Conservation (phyloP, 2,888 invertebrate species). For the Ecliptopera silaceata region DNA sequence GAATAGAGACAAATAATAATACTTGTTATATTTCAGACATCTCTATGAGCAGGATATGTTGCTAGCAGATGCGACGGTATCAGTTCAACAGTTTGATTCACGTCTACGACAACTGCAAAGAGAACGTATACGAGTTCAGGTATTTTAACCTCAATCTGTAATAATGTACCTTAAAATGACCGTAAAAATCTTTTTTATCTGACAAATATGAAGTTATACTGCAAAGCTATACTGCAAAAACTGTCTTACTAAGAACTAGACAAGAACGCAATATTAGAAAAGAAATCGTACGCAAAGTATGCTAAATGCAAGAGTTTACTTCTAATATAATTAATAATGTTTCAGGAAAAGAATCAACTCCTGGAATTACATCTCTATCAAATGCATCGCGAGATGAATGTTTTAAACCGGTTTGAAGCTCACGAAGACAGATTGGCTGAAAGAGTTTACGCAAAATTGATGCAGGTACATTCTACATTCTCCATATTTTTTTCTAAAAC, state of each 20-base stretch:
- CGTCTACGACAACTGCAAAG: constrained; percentile 80
- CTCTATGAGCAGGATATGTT: constrained; percentile 86
- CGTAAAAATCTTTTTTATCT: no score
- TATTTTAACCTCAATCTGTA: constrained; percentile 42
- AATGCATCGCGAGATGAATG: constrained; percentile 88
- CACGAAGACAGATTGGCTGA: constrained; percentile 85
- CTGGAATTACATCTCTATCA: constrained; percentile 86
- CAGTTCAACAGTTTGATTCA: constrained; percentile 86
- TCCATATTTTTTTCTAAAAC: background rate
- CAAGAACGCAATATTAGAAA: no score
- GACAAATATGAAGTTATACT: no score
- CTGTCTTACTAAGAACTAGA: no score
- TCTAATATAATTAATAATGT: constrained; percentile 32
- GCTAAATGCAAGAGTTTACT: background rate
- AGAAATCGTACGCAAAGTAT: no score
- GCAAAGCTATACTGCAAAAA: no score
- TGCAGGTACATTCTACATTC: constrained; percentile 56
- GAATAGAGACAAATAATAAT: no score
- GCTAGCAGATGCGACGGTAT: constrained; percentile 80
- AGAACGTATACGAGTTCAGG: constrained; percentile 83
- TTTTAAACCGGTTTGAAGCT: constrained; percentile 88
- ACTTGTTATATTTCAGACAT: constrained; percentile 60
- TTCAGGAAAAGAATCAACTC: constrained; percentile 74
- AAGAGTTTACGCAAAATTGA: constrained; percentile 81
- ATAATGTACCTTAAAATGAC: no score